Percentiles rank a stretch among this genome's conserved stretches.
phyloP scores from a whole-genome alignment of 2,797 vertebrate species.

The Clarias pachynema region DNA sequence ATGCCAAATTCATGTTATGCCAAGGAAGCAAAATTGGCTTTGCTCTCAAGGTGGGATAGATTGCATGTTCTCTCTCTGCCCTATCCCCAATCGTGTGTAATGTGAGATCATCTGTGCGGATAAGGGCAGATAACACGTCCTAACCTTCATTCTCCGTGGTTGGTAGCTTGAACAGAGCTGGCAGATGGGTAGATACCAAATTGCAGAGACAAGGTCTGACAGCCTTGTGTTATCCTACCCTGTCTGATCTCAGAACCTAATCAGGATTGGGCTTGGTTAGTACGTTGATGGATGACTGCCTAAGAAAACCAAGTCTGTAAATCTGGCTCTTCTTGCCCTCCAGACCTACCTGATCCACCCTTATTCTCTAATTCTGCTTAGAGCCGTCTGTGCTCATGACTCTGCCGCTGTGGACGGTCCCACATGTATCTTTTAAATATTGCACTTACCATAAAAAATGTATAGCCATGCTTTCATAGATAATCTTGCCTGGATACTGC shows the following conservation, averaged over 20 bases:
- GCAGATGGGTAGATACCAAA: not conserved
- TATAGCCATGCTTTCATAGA: not conserved
- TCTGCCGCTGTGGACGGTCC: not conserved
- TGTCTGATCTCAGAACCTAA: conserved; percentile 5
- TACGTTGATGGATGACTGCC: not conserved
- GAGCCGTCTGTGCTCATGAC: not conserved
- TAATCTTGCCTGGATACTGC: not conserved
- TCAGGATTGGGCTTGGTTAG: not conserved
- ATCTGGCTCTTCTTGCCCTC: not conserved
- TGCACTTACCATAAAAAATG: not conserved
- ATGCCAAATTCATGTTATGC: not conserved
- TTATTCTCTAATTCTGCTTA: not conserved
- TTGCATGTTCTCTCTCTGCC: not conserved
- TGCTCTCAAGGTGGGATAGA: not conserved
- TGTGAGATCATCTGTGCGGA: not conserved
- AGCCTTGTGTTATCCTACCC: not conserved
- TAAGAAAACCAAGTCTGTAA: not conserved
- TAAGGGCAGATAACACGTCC: not conserved
- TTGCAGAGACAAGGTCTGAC: not conserved
- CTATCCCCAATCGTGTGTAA: not conserved
- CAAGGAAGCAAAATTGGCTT: not conserved
- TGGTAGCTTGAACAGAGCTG: not conserved
- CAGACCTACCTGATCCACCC: not conserved
- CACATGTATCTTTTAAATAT: not conserved
- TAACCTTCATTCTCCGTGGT: not conserved